Percentiles rank a stretch among this genome's conserved stretches.
Evolutionary conservation across 2,888 invertebrate genomes (phyloP).

Genomic region (Drosophila vallismaia): DNA sequence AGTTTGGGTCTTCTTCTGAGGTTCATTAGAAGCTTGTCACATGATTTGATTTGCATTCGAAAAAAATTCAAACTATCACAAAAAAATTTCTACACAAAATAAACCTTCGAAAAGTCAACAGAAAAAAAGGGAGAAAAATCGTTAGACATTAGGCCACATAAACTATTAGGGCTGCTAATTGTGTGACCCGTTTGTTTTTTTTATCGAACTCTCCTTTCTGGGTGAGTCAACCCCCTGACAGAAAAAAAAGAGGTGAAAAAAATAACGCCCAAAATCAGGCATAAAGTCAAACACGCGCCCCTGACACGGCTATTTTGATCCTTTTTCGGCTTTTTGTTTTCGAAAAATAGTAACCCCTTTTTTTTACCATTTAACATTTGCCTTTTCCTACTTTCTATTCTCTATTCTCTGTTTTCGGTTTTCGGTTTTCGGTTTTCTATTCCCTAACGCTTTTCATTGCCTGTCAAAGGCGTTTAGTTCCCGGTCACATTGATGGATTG

Average conservation of each 20-base stretch:
- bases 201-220: neutral
- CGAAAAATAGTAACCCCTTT: slow-evolving; percentile 19
- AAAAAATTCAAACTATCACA: slow-evolving; percentile 2
- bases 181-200: slow-evolving; percentile 52
- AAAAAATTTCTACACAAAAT: neutral
- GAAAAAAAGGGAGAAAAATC: slow-evolving; percentile 2
- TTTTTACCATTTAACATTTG: slow-evolving; percentile 3
- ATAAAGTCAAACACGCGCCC: slow-evolving; percentile 65
- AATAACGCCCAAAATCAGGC: slow-evolving; percentile 33
- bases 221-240: slow-evolving; percentile 38
- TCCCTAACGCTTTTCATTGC: slow-evolving; percentile 53
- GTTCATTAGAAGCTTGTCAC: slow-evolving; percentile 78
- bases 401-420: neutral
- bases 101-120: slow-evolving; percentile 11
- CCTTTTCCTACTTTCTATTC: slow-evolving; percentile 1
- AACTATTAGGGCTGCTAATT: slow-evolving; percentile 68
- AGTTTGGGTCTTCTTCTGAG: slow-evolving; percentile 45
- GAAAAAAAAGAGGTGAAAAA: slow-evolving; percentile 18
- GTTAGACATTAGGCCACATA: slow-evolving; percentile 23
- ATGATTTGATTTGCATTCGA: slow-evolving; percentile 69
- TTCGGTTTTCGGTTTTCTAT: neutral
- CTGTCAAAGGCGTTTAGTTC: slow-evolving; percentile 68
- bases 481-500: slow-evolving; percentile 35
- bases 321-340: slow-evolving; percentile 16
- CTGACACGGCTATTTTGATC: slow-evolving; percentile 45